A percentile compares a stretch with the other conserved stretches of the same genome.
phyloP scores from a whole-genome alignment of 2,113 vertebrate species.

The Lampris megalopsis region DNA sequence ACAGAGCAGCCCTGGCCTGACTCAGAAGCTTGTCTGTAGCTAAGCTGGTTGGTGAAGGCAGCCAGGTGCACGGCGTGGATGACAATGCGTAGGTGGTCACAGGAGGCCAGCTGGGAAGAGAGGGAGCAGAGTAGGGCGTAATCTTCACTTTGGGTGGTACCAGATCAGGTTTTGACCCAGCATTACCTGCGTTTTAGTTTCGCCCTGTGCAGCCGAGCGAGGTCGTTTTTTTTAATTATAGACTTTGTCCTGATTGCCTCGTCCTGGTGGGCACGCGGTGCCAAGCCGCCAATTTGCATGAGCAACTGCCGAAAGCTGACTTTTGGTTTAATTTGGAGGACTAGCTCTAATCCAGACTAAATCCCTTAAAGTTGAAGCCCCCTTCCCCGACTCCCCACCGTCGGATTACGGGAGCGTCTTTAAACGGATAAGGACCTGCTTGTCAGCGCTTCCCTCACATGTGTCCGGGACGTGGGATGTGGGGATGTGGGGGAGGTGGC shows the following conservation, averaged over 20 bases:
- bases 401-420: conserved; percentile 83
- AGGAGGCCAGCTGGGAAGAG: conserved; percentile 34
- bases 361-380: conserved; percentile 81
- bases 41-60: conserved; percentile 70
- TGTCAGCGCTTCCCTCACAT: conserved; percentile 80
- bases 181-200: conserved; percentile 33
- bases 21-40: conserved; percentile 67
- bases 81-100: conserved; percentile 45
- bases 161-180: conserved; percentile 11
- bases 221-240: conserved; percentile 77
- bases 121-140: conserved; percentile 6
- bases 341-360: conserved; percentile 86
- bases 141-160: conserved; percentile 15
- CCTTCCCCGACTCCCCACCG: conserved; percentile 56
- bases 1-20: conserved; percentile 62
- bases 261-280: conserved; percentile 63
- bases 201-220: conserved; percentile 34
- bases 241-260: conserved; percentile 57
- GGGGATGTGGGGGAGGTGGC: conserved; percentile 42
- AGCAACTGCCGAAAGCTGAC: conserved; percentile 82
- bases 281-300: conserved; percentile 81
- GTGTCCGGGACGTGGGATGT: conserved; percentile 73
- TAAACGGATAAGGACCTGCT: conserved; percentile 85
- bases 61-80: conserved; percentile 57
- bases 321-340: conserved; percentile 87